Base-by-base conservation (phyloP, 2,888 invertebrate species). In the Lysandra coridon region DNA sequence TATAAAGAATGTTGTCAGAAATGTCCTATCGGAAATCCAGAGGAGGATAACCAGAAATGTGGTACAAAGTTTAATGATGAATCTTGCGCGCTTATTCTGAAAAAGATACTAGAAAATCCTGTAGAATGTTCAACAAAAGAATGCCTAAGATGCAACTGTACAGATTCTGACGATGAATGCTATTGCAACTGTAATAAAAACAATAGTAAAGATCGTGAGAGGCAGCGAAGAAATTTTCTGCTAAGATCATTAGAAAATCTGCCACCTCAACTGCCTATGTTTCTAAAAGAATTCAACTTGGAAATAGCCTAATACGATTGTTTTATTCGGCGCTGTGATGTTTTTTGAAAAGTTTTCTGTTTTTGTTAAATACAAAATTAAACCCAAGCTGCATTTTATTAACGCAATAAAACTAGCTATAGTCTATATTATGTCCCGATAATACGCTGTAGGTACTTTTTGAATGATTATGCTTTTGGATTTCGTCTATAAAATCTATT, bases 191-290 rank as follows among this genome's bases (percentile, higher is more conserved):
- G 76, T 30, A 76, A 17, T 73, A 49, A 2, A 69, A 57, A 73
- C 33, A 33, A 44, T 44, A 4, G 10, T 57, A 62, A 69, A 33
- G 57, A 30, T 14, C n/a, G 60, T 78, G 74, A 74, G 30, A 77
- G 62, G 30, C 10, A n/a, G n/a, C 23, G 12, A 78, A 23, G 77
- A 69, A 79, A 73, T 77, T 30, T 62, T 62, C 40, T 79, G 82
- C 79, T 87, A 86, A 86, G 86, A 90, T 83, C 89, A 12, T 83
- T 92, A 60, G 84, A 86, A 33, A 87, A 81, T 81, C 82, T 92
- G 76, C 90, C 90, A 2, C 91, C 88, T 0, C 92, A 92, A 80
- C 83, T 92, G 44, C 92, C 92, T 7, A 79, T 83, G 10, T 92
- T 92, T 84, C 84, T 92, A 53, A 81, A 40, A 40, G 79, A 80